phyloP scores from a whole-genome alignment of 2,888 invertebrate genomes.

The Ectemnius lituratus region DNA sequence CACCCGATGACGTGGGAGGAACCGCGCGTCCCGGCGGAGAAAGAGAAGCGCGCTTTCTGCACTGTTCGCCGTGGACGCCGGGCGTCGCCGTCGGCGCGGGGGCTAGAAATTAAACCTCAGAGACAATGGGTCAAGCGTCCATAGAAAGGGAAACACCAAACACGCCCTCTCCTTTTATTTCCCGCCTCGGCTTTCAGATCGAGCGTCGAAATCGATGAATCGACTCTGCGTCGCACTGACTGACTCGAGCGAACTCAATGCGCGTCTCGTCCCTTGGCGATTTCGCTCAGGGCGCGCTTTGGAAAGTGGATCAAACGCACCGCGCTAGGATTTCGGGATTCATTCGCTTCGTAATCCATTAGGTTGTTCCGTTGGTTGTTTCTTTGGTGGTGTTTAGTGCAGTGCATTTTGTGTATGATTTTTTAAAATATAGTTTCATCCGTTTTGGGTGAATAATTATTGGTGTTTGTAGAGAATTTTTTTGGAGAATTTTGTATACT shows the following conservation, averaged over 20 bases:
- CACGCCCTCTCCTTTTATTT: conserved; percentile 72
- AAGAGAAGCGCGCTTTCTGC: conserved; percentile 24
- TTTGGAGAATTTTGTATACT: too few species aligned
- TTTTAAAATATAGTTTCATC: too few species aligned
- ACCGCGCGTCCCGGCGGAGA: conserved; percentile 36
- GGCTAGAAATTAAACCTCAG: conserved; percentile 74
- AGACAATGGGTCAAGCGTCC: conserved; percentile 77
- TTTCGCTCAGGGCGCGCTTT: background rate
- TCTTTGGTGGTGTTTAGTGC: too few species aligned
- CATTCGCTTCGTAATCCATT: too few species aligned
- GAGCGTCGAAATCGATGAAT: background rate
- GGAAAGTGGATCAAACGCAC: background rate
- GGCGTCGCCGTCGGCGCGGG: conserved; percentile 22
- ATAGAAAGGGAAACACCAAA: conserved; percentile 73
- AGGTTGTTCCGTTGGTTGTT: too few species aligned
- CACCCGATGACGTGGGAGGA: conserved; percentile 65
- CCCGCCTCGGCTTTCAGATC: background rate
- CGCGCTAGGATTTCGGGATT: background rate
- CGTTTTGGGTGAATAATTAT: too few species aligned
- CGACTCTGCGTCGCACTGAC: background rate
- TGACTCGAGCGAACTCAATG: background rate
- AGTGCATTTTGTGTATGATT: too few species aligned
- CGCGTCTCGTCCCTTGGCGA: background rate
- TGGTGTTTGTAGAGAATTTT: too few species aligned
- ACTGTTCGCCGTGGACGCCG: conserved; percentile 21